These are phyloP conservation scores for Galbula dea DNA, from an alignment of 2,113 vertebrate species.

Conservation along the genomic window DNA sequence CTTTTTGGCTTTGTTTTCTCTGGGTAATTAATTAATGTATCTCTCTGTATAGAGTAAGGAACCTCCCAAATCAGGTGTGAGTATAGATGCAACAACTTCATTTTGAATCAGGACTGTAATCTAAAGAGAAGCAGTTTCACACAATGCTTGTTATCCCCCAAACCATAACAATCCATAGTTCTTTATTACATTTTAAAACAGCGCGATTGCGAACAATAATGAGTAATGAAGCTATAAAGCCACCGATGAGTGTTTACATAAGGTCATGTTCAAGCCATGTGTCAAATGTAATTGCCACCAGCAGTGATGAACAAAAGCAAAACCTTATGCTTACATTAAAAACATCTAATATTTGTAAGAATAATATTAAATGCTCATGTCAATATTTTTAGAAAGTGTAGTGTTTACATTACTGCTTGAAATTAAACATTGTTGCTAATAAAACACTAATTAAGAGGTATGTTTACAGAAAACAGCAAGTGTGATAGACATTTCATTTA, in stretches of 20 bases:
- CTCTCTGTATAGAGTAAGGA: not conserved
- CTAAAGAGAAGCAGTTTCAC: not conserved
- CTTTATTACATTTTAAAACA: not conserved
- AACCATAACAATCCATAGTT: not conserved
- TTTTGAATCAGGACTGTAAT: not conserved
- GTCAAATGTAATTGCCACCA: not conserved
- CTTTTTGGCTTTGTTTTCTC: not conserved
- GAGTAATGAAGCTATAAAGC: not conserved
- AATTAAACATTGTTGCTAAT: not conserved
- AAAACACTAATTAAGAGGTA: not conserved
- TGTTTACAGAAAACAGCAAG: not conserved
- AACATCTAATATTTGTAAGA: not conserved
- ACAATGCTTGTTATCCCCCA: not conserved
- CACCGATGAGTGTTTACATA: not conserved
- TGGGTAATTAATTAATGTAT: not conserved
- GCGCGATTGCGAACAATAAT: not conserved
- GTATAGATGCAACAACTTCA: not conserved
- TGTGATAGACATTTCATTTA: not conserved
- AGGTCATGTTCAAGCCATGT: not conserved
- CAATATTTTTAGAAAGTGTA: not conserved
- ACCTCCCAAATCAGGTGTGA: not conserved
- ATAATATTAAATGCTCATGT: not conserved
- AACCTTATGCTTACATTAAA: not conserved
- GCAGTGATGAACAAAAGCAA: not conserved
- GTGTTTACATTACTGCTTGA: not conserved